phyloP scores from a whole-genome alignment of 2,888 invertebrate genomes.

The Caenorhabditis sp. region DNA sequence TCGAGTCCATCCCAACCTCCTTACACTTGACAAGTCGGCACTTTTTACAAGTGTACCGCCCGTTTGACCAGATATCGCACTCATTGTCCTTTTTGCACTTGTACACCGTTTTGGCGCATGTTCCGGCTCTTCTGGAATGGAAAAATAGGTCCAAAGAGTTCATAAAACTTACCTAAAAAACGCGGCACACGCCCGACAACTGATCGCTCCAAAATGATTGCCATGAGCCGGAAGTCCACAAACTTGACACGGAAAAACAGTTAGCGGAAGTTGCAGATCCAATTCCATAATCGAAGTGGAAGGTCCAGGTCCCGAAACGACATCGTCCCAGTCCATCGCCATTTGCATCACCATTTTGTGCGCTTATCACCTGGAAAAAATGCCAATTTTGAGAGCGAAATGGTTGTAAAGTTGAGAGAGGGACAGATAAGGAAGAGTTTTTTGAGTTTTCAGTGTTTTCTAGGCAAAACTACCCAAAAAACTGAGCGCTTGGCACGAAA shows the following conservation, averaged over 20 bases:
- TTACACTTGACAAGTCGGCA: conserved; percentile 62
- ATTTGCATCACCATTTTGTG: background rate
- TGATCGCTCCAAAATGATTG: conserved; percentile 57
- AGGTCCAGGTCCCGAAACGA: background rate
- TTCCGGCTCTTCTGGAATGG: conserved; percentile 36
- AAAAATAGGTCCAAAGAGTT: no score
- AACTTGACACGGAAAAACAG: conserved; percentile 29
- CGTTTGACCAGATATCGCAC: conserved; percentile 58
- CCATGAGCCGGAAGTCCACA: conserved; percentile 60
- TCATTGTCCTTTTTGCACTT: conserved; percentile 44
- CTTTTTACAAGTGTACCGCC: conserved; percentile 54
- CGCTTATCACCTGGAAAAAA: background rate
- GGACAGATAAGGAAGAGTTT: no score
- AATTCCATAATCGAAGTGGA: background rate
- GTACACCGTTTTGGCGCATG: conserved; percentile 36
- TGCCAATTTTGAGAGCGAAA: background rate
- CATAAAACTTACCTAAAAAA: conserved; percentile 53
- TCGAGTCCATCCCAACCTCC: conserved; percentile 63
- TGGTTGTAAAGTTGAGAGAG: background rate
- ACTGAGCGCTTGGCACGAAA: no score
- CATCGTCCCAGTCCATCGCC: background rate
- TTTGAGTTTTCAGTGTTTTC: no score
- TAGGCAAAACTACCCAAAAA: no score
- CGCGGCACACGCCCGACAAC: conserved; percentile 63
- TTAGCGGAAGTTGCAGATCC: background rate